Base-by-base conservation (phyloP, 2,797 vertebrate genomes). In the Chloroceryle amazona region DNA sequence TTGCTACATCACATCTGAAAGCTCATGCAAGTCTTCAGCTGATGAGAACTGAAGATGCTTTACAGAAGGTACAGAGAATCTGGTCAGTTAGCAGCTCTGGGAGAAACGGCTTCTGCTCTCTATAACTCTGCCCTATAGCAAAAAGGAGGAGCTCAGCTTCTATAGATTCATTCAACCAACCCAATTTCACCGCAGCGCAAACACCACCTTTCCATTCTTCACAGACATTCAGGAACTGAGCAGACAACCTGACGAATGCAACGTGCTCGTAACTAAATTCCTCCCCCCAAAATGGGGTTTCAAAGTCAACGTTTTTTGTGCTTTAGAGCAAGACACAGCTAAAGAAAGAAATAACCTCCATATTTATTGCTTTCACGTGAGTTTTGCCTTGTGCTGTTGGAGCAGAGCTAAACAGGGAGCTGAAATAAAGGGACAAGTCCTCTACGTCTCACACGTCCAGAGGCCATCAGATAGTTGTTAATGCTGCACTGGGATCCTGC, bases 401-500 rank as follows among this genome's bases (percentile, higher is more conserved):
- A 44, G 18, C 2, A 2, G 52, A 81, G 57, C 23, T 81, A 57
- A 83, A 86, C 6, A 46, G 2, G 1, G 41, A 61, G 14, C 58
- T 72, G 80, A 83, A 81, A 29, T 51, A 76, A 81, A 88, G 79
- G 44, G 57, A 6, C 23, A 39, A 75, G 31, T 62, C 49, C 29
- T 70, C 54, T 22, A 4, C 7, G 16, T 62, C 35, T 82, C 16
- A 3, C 35, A 4, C 26, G 46, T 52, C 44, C 10, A 16, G 68
- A 65, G 15, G 31, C 68, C 54, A 68, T 49, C 80, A 72, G 74
- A 80, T 20, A 49, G 41, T 37, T 76, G 52, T n/a, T 49, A 57
- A 29, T 20, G 39, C 60, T 89, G 89, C 86, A 25, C 81, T 58
- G 71, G 74, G 84, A 35, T 72, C 68, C 73, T 84, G 73, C 86